Conservation (phyloP, 2,797 vertebrate species). For the Austrolebias charrua region DNA sequence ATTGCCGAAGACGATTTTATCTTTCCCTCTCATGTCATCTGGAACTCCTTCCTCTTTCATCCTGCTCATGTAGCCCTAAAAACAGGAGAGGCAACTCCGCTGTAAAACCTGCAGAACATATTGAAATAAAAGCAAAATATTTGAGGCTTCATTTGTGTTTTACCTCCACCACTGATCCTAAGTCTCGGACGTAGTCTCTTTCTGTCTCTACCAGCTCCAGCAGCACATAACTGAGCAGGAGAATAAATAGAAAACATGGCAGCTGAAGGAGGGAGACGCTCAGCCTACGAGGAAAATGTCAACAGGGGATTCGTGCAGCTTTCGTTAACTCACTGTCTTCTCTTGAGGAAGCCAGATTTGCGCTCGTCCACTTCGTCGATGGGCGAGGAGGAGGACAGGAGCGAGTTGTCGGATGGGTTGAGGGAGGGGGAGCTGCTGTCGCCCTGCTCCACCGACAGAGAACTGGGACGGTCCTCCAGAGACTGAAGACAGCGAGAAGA, state of each 20-base stretch:
- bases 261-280: slow-evolving; percentile 18
- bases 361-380: slow-evolving; percentile 95
- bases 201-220: slow-evolving; percentile 98
- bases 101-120: slow-evolving; percentile 17
- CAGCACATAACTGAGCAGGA: slow-evolving; percentile 86
- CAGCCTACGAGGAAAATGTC: slow-evolving; percentile 21
- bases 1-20: slow-evolving; percentile 98
- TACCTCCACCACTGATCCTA: slow-evolving; percentile 97
- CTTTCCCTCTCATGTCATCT: slow-evolving; percentile 96
- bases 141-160: background rate
- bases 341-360: slow-evolving; percentile 92
- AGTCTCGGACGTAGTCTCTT: slow-evolving; percentile 94
- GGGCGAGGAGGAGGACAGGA: slow-evolving; percentile 95
- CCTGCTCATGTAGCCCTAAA: slow-evolving; percentile 94
- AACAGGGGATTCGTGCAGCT: slow-evolving; percentile 25
- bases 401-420: slow-evolving; percentile 95
- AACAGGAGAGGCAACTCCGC: slow-evolving; percentile 6
- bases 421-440: slow-evolving; percentile 95
- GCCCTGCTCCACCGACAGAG: slow-evolving; percentile 90
- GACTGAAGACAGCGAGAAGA: slow-evolving; percentile 72
- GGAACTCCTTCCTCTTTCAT: slow-evolving; percentile 98
- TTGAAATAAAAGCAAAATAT: background rate
- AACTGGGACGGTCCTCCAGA: slow-evolving; percentile 94
- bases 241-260: slow-evolving; percentile 11
- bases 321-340: slow-evolving; percentile 88